Percentiles rank a stretch among this genome's conserved stretches.
These are phyloP conservation scores for Pavo muticus DNA, from an alignment of 2,113 vertebrate species.

Conservation along the genomic window DNA sequence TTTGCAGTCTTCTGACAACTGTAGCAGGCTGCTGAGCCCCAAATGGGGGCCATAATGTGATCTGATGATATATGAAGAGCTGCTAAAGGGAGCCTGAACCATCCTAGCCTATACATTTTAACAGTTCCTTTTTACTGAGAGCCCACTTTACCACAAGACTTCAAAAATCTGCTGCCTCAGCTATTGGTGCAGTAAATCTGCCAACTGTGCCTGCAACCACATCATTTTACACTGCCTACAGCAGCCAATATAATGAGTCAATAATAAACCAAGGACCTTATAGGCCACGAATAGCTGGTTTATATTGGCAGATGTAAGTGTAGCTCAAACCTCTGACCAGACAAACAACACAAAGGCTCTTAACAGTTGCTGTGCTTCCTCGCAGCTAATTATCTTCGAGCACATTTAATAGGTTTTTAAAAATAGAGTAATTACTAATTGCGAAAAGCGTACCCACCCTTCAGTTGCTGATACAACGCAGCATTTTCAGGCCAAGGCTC, in stretches of 20 bases:
- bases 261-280: constrained; percentile 84
- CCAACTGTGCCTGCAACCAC: constrained; percentile 82
- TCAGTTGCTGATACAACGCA: constrained; percentile 83
- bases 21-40: constrained; percentile 91
- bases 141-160: constrained; percentile 87
- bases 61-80: constrained; percentile 94
- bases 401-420: constrained; percentile 64
- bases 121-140: constrained; percentile 86
- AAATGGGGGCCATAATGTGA: constrained; percentile 93
- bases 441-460: constrained; percentile 75
- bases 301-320: constrained; percentile 76
- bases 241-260: constrained; percentile 86
- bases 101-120: constrained; percentile 88
- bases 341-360: constrained; percentile 71
- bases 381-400: constrained; percentile 58
- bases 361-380: constrained; percentile 53
- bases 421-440: constrained; percentile 69
- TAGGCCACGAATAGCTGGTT: constrained; percentile 78
- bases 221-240: constrained; percentile 85
- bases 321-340: constrained; percentile 75
- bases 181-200: constrained; percentile 86
- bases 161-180: constrained; percentile 88
- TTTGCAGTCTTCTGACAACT: constrained; percentile 92
- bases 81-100: constrained; percentile 89
- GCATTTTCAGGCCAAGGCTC: constrained; percentile 88